Conservation (phyloP, 2,888 invertebrate species). For the Drosophila kanekoi region DNA sequence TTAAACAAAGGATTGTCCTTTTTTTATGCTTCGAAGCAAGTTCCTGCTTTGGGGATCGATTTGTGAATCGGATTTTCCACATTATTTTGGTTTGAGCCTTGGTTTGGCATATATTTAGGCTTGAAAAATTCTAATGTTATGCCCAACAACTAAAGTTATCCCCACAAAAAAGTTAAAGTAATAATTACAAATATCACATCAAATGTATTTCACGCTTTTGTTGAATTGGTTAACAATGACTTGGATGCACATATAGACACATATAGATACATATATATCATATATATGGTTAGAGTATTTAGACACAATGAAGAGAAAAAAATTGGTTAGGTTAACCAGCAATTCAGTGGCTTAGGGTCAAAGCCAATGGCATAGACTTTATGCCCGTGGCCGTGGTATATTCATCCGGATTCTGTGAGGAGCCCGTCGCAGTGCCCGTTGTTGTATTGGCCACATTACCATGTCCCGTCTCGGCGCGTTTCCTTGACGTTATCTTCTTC, state of each 20-base stretch:
- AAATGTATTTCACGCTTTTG: slow-evolving; percentile 70
- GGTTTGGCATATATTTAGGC: too few species aligned
- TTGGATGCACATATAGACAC: slow-evolving; percentile 58
- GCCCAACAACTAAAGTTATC: too few species aligned
- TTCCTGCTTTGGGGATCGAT: too few species aligned
- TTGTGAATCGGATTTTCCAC: too few species aligned
- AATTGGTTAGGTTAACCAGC: neutral
- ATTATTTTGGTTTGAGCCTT: too few species aligned
- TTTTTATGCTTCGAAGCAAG: too few species aligned
- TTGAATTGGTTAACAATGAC: slow-evolving; percentile 64
- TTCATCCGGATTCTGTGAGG: slow-evolving; percentile 83
- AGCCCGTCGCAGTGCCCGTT: slow-evolving; percentile 81
- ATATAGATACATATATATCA: slow-evolving; percentile 26
- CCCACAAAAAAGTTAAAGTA: neutral
- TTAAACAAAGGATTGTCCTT: too few species aligned
- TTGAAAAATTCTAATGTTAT: too few species aligned
- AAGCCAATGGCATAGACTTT: slow-evolving; percentile 69
- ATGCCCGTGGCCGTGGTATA: slow-evolving; percentile 45
- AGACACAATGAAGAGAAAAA: slow-evolving; percentile 39
- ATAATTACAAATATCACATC: slow-evolving; percentile 77
- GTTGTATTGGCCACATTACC: slow-evolving; percentile 81
- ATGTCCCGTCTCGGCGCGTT: slow-evolving; percentile 81
- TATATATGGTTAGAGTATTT: slow-evolving; percentile 38
- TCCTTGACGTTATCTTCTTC: slow-evolving; percentile 84
- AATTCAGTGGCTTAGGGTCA: slow-evolving; percentile 54